phyloP scores from a whole-genome alignment of 1,140 invertebrate species.

The Lysiphlebus fabarum region DNA sequence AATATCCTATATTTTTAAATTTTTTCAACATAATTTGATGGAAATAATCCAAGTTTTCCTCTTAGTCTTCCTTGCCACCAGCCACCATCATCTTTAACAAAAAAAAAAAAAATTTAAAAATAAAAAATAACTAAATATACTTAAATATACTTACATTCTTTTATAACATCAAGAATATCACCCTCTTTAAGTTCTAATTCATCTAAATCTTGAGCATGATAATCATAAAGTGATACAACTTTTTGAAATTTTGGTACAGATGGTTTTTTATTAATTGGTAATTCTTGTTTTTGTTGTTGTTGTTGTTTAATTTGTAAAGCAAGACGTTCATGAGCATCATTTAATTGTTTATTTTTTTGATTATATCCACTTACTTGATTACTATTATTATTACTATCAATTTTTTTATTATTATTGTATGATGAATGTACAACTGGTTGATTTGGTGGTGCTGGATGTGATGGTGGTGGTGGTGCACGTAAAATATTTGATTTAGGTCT shows the following conservation, averaged over 20 bases:
- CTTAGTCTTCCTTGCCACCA: constrained; percentile 67
- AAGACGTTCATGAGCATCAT: constrained; percentile 24
- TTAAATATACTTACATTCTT: constrained; percentile 59
- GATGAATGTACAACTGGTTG: constrained; percentile 46
- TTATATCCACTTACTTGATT: constrained; percentile 13
- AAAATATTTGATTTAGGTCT: constrained; percentile 35
- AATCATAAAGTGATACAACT: constrained; percentile 64
- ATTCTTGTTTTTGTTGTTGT: constrained; percentile 30
- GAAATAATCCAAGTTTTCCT: constrained; percentile 64
- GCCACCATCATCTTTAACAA: constrained; percentile 63
- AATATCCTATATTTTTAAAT: too few species aligned
- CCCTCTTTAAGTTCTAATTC: constrained; percentile 65
- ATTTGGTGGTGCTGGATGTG: constrained; percentile 56
- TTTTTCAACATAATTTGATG: constrained; percentile 66
- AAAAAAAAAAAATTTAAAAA: constrained; percentile 19
- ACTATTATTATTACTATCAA: constrained; percentile 20
- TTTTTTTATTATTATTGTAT: constrained; percentile 36
- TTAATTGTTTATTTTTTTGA: constrained; percentile 13
- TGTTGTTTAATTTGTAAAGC: too few species aligned
- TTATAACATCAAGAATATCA: constrained; percentile 64
- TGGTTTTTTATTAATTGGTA: constrained; percentile 35
- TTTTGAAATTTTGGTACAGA: constrained; percentile 53
- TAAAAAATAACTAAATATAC: neutral
- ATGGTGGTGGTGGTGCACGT: constrained; percentile 55
- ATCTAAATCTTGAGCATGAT: constrained; percentile 67